Base-by-base conservation (phyloP, 1,140 invertebrate genomes). In the Brachionus plicatilis region DNA sequence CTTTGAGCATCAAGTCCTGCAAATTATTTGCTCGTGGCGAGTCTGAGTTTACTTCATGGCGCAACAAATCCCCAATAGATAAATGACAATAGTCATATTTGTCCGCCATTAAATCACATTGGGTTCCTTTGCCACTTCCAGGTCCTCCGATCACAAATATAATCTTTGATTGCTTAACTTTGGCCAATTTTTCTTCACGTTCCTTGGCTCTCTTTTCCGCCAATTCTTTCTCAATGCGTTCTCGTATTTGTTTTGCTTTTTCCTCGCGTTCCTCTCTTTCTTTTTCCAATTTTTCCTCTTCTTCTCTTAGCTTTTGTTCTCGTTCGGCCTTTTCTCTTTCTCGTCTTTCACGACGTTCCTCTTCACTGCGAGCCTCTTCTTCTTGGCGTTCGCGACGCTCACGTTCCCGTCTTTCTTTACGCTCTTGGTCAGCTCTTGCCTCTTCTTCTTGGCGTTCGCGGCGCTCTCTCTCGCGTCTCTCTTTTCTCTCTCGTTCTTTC, bases 51-150 rank as follows among this genome's bases (percentile, higher is more conserved):
- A 96, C 93, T 90, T 96, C 95, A 45, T 93, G 94, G 11, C 95
- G 91, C 7, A 96, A 91, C 56, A 97, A 91, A 91, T 97, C 95
- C 0, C 95, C 95, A 43, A 94, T 95, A 72, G 94, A 96, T 17
- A 96, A 91, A 89, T 96, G 95, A 5, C 88, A 88, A 85, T 80
- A 89, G 68, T 94, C 94, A 88, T 95, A 96, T 89, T 95, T 95
- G 50, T 92, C 92, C 20, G 96, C 94, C 87, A 97, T 95, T 87
- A 92, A 92, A 85, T 94, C 94, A 90, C 91, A 91, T 94, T 95
- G 56, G 92, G 96, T 85, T 93, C 95, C 90, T 90, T 90, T 91
- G 9, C 90, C 90, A 86, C 89, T 89, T 8, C 90, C 90, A 53
- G 90, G 90, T 7, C 90, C 90, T 85, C 90, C 90, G 56, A 76